Evolutionary conservation across 2,888 invertebrate genomes (phyloP), one percentile per base, ranked within the genome.

Genomic region (Ariolimax columbianus): DNA sequence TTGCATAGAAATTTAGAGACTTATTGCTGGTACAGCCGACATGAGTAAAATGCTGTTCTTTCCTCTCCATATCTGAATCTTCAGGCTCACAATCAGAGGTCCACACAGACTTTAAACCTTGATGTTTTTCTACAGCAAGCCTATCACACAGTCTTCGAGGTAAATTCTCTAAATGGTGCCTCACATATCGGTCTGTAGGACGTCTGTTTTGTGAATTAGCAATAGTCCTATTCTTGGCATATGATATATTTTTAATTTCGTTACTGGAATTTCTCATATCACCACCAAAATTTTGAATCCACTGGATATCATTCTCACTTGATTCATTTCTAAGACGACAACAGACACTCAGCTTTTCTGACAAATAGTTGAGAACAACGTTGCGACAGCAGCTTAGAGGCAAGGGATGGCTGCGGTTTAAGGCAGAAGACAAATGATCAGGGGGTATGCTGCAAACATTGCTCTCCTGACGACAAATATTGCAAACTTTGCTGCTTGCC

Each of bases 1-100:
- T 95, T 0, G 96, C 96, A 59, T 97, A 94, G 87, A 97, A 95
- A 23, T 95, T 94, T 80, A 97, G 91, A 26, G 96, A 96, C 89
- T 94, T 94, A 92, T 97, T 97, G 6, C 95, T 95, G 68, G 89
- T 87, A 89, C 95, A 95, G 0, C 93, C 93, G 11, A 94, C 89
- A 26, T 95, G 95, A 14, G 88, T 86, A 77, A 91, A 89, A 81
- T 89, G 86, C 33, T 85, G 85, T 23, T 68, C 36, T n/a, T 33
- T 75, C 33, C 26, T 19, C 43, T 66, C 63, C 30, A 77, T 26
- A 40, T 63, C 78, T 43, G 40, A 9, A 77, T 30, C 43, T 59
- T 77, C 77, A 59, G 36, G 23, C 19, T 66, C 63, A 19, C 6
- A 78, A 30, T 78, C 78, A 17, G n/a, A 73, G 59, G 59, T 33